These are phyloP conservation scores for Platyscapa corneri DNA, from an alignment of 1,140 invertebrate species.

Conservation along the genomic window DNA sequence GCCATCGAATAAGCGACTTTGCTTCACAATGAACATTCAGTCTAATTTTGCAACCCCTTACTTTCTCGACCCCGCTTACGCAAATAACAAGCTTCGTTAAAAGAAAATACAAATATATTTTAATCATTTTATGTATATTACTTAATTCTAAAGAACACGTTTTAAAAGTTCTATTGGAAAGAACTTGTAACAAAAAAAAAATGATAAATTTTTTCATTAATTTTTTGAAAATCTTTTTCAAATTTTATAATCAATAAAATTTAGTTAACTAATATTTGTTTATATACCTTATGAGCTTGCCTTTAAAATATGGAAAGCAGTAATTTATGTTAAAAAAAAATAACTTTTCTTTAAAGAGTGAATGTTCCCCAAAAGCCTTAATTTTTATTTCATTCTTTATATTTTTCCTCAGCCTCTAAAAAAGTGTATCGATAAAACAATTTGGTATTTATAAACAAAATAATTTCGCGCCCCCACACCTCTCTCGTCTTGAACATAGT, in stretches of 20 bases:
- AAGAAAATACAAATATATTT: constrained; percentile 58
- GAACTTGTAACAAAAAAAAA: constrained; percentile 59
- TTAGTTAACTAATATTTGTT: constrained; percentile 57
- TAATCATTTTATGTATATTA: constrained; percentile 65
- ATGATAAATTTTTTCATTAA: constrained; percentile 59
- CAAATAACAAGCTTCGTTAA: constrained; percentile 58
- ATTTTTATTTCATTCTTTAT: constrained; percentile 56
- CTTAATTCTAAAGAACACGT: constrained; percentile 68
- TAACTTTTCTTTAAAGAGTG: constrained; percentile 58
- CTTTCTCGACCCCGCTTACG: too few species aligned
- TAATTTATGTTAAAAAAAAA: constrained; percentile 62
- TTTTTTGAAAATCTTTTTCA: constrained; percentile 67
- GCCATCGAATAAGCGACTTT: too few species aligned
- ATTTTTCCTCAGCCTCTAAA: constrained; percentile 57
- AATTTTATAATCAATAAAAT: constrained; percentile 50
- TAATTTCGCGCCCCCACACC: too few species aligned
- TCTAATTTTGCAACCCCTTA: too few species aligned
- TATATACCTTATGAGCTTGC: constrained; percentile 66
- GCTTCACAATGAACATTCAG: too few species aligned
- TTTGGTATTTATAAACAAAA: constrained; percentile 60
- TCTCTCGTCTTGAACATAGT: too few species aligned
- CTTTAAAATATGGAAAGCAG: constrained; percentile 65
- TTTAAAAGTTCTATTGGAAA: constrained; percentile 64
- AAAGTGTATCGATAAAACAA: constrained; percentile 58
- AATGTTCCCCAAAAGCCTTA: constrained; percentile 60